Conservation (phyloP, 2,888 invertebrate species). For the Melanargia galathea region DNA sequence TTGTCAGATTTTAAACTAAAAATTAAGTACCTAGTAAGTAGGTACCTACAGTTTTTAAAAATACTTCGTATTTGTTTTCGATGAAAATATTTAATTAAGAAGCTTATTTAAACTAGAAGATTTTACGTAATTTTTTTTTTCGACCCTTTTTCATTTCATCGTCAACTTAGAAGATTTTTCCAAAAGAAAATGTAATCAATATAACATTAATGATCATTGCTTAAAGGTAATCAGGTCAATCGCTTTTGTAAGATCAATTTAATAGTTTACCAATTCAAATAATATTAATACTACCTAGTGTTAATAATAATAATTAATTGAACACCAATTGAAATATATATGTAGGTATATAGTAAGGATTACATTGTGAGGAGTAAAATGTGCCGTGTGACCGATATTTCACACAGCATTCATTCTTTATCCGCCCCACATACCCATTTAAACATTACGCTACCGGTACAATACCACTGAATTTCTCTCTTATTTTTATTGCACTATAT, state of each 20-base stretch:
- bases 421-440: slow-evolving; percentile 62
- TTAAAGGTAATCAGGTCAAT: neutral
- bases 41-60: too few relatives aligned
- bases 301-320: too few relatives aligned
- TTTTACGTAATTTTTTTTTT: too few relatives aligned
- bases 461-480: slow-evolving; percentile 39
- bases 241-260: neutral
- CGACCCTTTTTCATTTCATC: too few relatives aligned
- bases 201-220: neutral
- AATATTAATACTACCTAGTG: neutral
- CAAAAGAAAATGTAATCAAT: neutral
- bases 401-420: slow-evolving; percentile 48
- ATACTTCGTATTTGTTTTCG: too few relatives aligned
- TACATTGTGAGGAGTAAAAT: neutral
- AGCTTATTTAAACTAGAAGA: too few relatives aligned
- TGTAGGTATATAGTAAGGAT: too few relatives aligned
- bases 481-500: slow-evolving; percentile 6
- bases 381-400: slow-evolving; percentile 31
- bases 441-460: slow-evolving; percentile 49
- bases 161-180: neutral
- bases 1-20: too few relatives aligned
- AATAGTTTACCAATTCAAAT: neutral
- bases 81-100: too few relatives aligned
- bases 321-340: neutral
- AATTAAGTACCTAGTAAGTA: too few relatives aligned